A percentile compares a stretch with the other conserved stretches of the same genome.
Evolutionary conservation across 2,888 invertebrate species (phyloP).

Genomic region (Dascillus cervinus): DNA sequence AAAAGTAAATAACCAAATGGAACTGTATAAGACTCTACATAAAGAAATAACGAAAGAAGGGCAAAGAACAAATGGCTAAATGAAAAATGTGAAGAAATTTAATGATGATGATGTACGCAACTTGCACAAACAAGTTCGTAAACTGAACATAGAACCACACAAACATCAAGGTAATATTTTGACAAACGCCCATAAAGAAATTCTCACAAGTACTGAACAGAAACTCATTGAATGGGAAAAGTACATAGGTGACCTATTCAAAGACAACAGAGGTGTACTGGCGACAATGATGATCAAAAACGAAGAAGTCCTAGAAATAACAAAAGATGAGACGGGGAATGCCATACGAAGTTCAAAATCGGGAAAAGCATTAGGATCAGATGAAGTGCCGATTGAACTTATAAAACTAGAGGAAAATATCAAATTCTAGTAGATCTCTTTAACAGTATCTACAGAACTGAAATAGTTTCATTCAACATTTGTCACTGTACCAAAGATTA

Average conservation of each 20-base stretch:
- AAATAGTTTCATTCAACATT: neutral
- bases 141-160: neutral
- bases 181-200: constrained; percentile 1
- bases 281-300: neutral
- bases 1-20: neutral
- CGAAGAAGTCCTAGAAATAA: constrained; percentile 1
- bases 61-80: constrained; percentile 3
- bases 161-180: constrained; percentile 1
- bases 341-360: neutral
- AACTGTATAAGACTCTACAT: neutral
- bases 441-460: constrained; percentile 1
- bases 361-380: constrained; percentile 1
- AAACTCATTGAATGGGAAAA: constrained; percentile 1
- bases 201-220: constrained; percentile 1
- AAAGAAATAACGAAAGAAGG: constrained; percentile 3
- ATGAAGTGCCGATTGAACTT: constrained; percentile 1
- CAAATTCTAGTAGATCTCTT: constrained; percentile 1
- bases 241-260: constrained; percentile 1
- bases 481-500: neutral
- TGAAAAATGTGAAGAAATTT: constrained; percentile 1
- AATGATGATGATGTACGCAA: neutral
- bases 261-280: neutral
- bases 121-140: constrained; percentile 1
- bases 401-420: constrained; percentile 3
- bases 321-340: neutral